Conservation (phyloP, 2,797 vertebrate genomes). For the Aulostomus chinensis region DNA sequence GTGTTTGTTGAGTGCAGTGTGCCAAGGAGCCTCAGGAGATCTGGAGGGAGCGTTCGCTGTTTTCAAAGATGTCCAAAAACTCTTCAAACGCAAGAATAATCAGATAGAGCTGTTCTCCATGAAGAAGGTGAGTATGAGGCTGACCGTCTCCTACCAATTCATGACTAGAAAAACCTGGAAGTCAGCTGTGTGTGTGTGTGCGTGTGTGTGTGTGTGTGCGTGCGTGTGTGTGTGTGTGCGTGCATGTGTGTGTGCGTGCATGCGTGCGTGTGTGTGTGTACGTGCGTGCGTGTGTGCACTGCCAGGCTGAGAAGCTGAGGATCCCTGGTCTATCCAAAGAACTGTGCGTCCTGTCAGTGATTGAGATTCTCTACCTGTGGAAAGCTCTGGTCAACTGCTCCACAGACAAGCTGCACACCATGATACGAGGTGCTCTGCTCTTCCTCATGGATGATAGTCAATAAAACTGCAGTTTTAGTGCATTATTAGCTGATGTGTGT, state of each 20-base stretch:
- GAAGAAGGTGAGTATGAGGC: slow-evolving; percentile 80
- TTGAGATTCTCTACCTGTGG: slow-evolving; percentile 97
- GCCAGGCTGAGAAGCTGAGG: slow-evolving; percentile 89
- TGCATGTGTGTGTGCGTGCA: not conserved
- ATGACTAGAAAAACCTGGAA: not conserved
- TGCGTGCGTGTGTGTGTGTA: not conserved
- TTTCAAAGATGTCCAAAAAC: slow-evolving; percentile 92
- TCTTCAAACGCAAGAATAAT: slow-evolving; percentile 98
- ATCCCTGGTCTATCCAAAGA: slow-evolving; percentile 85
- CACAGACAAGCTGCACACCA: slow-evolving; percentile 89
- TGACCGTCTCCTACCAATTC: not conserved
- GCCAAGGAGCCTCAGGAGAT: slow-evolving; percentile 94
- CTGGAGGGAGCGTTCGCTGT: slow-evolving; percentile 85
- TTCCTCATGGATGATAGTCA: not conserved
- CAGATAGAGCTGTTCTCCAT: slow-evolving; percentile 97
- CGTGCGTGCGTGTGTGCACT: slow-evolving; percentile 1
- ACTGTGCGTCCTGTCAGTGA: slow-evolving; percentile 91
- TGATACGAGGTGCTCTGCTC: slow-evolving; percentile 88
- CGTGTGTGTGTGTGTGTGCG: not conserved
- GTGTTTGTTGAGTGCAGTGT: slow-evolving; percentile 80
- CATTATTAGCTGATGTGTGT: not conserved
- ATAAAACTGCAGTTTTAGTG: not conserved
- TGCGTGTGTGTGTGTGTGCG: not conserved
- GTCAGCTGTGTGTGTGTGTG: not conserved
- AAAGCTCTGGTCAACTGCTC: slow-evolving; percentile 97